Evolutionary conservation across 1,140 invertebrate species (phyloP), one percentile per base, ranked within the genome.

Genomic region (Aphaenogaster rudis): DNA sequence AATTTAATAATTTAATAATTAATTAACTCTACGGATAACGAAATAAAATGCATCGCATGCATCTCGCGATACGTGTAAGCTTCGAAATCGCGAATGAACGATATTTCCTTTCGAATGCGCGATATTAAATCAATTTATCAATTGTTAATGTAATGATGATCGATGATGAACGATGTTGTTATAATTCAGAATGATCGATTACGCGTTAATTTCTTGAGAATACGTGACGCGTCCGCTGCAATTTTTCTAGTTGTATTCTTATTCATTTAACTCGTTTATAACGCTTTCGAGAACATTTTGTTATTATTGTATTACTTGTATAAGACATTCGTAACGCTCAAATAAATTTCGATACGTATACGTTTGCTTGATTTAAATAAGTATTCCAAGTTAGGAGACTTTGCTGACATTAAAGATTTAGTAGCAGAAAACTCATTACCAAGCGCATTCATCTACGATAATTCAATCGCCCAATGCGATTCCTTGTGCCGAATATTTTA

Each of bases 1-100:
- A 81, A 69, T 61, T 82, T 74, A 72, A 61, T 74, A 82, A 74
- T 9, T 7, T 74, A 72, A 74, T 57, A 72, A 82, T 72, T 57
- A 71, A 67, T 57, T 48, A 80, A 52, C 15, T 64, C 8, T 67
- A 80, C 33, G 33, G 39, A 67, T 80, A 67, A 80, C n/a, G 48
- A 67, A 57, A 66, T 45, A 17, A 28, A 71, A 42, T 28, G 50
- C 17, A 13, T 45, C n/a, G 39, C 4, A 17, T 17, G 61, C 50
- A 39, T 54, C 64, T 17, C n/a, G 36, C 33, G 59, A 39, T n/a
- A 33, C 21, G 28, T 39, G 15, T 42, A 72, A 72, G 61, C 45
- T 66, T 66, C 42, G 63, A 67, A 39, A 52, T 67, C 48, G 61
- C 78, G 63, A 39, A 54, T 42, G 11, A 80, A 67, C n/a, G 33